These are phyloP conservation scores for Atopsyche davidsoni DNA, from an alignment of 1,140 invertebrate genomes.

Conservation along the genomic window DNA sequence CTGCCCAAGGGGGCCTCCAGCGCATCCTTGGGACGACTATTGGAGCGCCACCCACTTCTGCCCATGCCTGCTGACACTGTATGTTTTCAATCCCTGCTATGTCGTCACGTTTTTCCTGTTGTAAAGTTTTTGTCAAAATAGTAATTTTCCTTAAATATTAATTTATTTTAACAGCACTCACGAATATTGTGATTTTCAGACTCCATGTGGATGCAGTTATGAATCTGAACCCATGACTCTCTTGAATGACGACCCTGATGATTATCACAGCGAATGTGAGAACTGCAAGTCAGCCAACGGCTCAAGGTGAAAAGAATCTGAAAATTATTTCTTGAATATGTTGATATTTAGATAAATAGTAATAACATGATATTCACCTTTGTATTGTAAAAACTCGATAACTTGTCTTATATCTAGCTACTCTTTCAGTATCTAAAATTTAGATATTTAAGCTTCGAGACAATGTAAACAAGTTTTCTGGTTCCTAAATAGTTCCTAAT, in stretches of 20 bases:
- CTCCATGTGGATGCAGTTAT: constrained; percentile 46
- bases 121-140: no score
- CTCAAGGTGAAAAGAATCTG: constrained; percentile 47
- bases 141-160: no score
- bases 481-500: no score
- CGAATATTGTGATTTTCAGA: constrained; percentile 31
- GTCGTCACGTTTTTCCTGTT: neutral
- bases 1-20: constrained; percentile 22
- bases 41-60: constrained; percentile 27
- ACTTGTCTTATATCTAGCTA: no score
- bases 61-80: constrained; percentile 27
- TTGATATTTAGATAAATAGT: no score
- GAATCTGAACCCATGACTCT: constrained; percentile 32
- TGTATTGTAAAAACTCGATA: no score
- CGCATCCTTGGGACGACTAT: constrained; percentile 21
- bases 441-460: neutral
- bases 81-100: no score
- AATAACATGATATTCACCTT: no score
- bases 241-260: constrained; percentile 54
- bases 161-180: neutral
- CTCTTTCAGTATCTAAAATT: neutral
- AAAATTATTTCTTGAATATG: neutral
- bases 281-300: constrained; percentile 71
- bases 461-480: neutral
- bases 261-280: constrained; percentile 75